Percentiles rank a stretch among this genome's conserved stretches.
Conservation (phyloP, 2,888 invertebrate species). For the Phytoseiulus persimilis region DNA sequence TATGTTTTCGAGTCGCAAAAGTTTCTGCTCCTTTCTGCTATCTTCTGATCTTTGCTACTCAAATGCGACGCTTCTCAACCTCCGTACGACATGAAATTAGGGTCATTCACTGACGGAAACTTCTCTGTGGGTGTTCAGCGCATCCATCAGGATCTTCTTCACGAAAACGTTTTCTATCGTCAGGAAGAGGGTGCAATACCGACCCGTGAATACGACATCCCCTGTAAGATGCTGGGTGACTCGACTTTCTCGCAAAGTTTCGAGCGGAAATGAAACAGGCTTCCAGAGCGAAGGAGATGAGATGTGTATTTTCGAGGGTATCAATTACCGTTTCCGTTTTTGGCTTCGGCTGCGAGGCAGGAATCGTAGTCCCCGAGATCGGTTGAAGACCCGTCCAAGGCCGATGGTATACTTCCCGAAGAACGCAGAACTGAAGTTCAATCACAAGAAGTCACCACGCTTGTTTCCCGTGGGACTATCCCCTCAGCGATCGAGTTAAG, state of each 20-base stretch:
- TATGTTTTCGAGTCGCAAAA: too few species aligned
- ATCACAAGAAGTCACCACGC: too few species aligned
- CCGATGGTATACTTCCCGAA: neutral
- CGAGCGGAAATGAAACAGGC: neutral
- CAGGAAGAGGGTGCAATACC: neutral
- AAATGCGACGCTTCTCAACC: too few species aligned
- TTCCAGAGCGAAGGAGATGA: neutral
- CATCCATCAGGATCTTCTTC: neutral
- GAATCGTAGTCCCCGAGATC: neutral
- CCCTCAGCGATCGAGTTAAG: too few species aligned
- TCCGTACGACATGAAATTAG: too few species aligned
- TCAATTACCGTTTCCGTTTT: neutral
- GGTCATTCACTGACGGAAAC: neutral
- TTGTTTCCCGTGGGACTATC: too few species aligned
- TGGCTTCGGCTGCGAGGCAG: neutral
- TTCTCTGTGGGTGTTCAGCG: neutral
- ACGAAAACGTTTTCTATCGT: neutral
- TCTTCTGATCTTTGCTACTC: too few species aligned
- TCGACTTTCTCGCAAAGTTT: too few species aligned
- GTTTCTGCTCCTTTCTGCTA: too few species aligned
- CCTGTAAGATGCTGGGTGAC: too few species aligned
- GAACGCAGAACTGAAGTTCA: neutral
- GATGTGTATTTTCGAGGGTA: too few species aligned
- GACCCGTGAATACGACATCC: neutral
- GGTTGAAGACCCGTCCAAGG: neutral